Base-by-base conservation (phyloP, 2,797 vertebrate genomes). In the Enteromius radiatus region DNA sequence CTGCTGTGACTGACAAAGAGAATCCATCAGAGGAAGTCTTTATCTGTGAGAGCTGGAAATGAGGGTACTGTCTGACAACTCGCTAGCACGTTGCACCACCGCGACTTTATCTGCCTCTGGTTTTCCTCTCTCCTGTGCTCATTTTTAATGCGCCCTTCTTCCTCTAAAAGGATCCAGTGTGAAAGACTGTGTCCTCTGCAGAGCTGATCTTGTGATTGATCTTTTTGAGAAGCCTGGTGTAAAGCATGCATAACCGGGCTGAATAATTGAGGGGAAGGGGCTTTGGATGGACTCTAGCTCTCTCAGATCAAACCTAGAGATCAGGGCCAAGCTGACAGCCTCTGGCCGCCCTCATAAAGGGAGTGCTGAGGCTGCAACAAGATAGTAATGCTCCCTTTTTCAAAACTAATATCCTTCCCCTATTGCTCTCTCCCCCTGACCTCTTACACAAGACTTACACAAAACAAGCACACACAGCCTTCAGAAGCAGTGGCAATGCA, bases 311-410 rank as follows among this genome's bases (percentile, higher is more conserved):
- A 87, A 90, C 84, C 84, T 71, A 88, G 82, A 84, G 83, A 88
- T 82, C 78, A 82, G 78, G 84, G 71, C 84, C 17, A 63, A 81
- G 78, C 86, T 89, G 91, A 92, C 91, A 91, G 90, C 89, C 84
- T 80, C 21, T 5, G 80, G 78, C 79, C 81, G 64, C 81, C 76
- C 71, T 83, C 83, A 91, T 90, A 92, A 92, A 92, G 90, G 89
- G 77, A 90, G 90, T 89, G 88, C 84, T 87, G 90, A 91, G 85
- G 87, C 91, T 90, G 90, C 88, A 92, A 88, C 88, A 90, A 91
- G 88, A 91, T 83, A 79, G 85, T 86, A 88, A 91, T 91, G 87
- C 89, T 88, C 52, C 75, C 76, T 84, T 85, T 91, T 91, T 89
- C 83, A 88, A 87, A 88, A 84, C 75, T 54, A 69, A 84, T 68